Conservation (phyloP, 1,140 invertebrate genomes). For the Aphis craccivora region DNA sequence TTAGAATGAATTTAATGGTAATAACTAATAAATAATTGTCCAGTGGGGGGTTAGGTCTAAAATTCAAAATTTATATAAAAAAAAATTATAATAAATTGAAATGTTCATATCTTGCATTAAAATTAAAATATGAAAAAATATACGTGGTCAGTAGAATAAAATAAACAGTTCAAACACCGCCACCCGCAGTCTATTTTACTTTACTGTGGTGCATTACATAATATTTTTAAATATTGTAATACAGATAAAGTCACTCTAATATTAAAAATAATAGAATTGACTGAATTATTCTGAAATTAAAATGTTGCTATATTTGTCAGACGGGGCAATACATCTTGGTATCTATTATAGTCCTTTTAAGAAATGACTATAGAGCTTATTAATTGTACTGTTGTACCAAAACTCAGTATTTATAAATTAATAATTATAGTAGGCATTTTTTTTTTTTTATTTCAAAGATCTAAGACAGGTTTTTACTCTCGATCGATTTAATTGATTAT, state of each 20-base stretch:
- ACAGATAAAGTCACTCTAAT: not conserved
- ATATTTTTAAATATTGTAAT: not conserved
- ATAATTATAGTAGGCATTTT: not conserved
- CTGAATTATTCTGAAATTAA: not conserved
- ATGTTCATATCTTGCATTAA: not conserved
- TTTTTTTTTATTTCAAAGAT: not conserved
- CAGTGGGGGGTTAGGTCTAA: too few relatives aligned
- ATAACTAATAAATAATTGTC: not conserved
- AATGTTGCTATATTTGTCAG: not conserved
- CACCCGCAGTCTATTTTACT: too few relatives aligned
- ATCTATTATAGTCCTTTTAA: not conserved
- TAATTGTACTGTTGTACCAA: not conserved
- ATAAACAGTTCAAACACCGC: too few relatives aligned
- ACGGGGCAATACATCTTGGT: not conserved
- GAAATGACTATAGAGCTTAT: not conserved
- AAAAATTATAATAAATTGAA: not conserved
- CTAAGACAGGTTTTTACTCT: not conserved
- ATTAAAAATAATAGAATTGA: not conserved
- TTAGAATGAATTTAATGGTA: not conserved
- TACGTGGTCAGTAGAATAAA: too few relatives aligned
- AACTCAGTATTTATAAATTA: not conserved
- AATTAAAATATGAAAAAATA: not conserved
- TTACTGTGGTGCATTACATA: too few relatives aligned
- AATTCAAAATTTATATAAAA: not conserved
- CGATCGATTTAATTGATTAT: not conserved